Percentiles rank a stretch among this genome's conserved stretches.
phyloP scores from a whole-genome alignment of 2,113 vertebrate genomes.

The Gavialis gangeticus region DNA sequence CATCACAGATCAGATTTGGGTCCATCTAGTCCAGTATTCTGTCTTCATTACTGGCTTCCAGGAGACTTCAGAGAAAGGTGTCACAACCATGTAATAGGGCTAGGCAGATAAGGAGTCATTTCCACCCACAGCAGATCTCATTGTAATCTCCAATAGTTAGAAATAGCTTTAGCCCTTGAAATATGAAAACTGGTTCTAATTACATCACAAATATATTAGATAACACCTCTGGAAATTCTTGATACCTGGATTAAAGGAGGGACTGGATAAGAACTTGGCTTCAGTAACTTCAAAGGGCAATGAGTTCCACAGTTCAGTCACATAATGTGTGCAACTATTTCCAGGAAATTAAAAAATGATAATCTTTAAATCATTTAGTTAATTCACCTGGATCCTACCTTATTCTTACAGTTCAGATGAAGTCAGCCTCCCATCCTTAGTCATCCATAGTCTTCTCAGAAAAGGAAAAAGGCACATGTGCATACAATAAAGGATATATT shows the following conservation, averaged over 20 bases:
- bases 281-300: not conserved
- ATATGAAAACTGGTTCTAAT: conserved; percentile 49
- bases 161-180: conserved; percentile 15
- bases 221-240: not conserved
- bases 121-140: not conserved
- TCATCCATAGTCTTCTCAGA: not conserved
- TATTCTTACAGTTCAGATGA: not conserved
- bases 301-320: not conserved
- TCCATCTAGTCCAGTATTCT: not conserved
- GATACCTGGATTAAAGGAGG: not conserved
- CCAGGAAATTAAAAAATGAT: not conserved
- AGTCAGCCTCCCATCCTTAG: not conserved
- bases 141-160: not conserved
- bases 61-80: not conserved
- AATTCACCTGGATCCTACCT: not conserved
- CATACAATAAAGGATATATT: not conserved
- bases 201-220: not conserved
- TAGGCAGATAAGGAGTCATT: not conserved
- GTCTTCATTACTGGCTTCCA: not conserved
- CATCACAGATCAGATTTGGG: not conserved
- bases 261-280: not conserved
- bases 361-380: not conserved
- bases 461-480: not conserved
- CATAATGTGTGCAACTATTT: not conserved
- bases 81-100: not conserved